Conservation (phyloP, 2,113 vertebrate genomes). For the Sinocyclocheilus maitianheensis region DNA sequence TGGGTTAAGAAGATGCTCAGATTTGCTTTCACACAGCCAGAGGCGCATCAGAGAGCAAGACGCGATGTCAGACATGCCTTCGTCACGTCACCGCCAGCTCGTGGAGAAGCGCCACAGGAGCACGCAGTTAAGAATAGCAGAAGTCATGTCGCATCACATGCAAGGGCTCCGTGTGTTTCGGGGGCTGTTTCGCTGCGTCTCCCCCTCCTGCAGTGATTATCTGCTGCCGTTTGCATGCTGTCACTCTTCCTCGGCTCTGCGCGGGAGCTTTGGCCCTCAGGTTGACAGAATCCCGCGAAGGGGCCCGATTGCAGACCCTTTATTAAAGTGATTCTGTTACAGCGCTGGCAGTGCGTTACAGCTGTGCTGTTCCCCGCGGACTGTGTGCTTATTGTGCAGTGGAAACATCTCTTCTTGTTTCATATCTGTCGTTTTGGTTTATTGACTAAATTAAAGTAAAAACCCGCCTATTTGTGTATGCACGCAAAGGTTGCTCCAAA, state of each 20-base stretch:
- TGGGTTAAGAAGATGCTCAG: conserved; percentile 66
- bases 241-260: conserved; percentile 67
- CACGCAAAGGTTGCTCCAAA: background rate
- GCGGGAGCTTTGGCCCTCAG: conserved; percentile 59
- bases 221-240: conserved; percentile 71
- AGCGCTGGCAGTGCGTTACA: conserved; percentile 19
- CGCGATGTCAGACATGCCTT: conserved; percentile 65
- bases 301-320: conserved; percentile 36
- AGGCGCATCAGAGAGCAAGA: conserved; percentile 44
- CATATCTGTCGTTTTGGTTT: conserved; percentile 43
- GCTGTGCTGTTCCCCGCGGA: conserved; percentile 48
- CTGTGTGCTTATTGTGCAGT: conserved; percentile 47
- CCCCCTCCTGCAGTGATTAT: conserved; percentile 62
- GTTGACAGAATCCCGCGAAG: conserved; percentile 65
- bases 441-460: conserved; percentile 48
- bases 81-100: conserved; percentile 46
- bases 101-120: conserved; percentile 58
- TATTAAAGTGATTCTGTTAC: conserved; percentile 57
- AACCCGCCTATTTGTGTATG: background rate
- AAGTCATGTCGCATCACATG: conserved; percentile 78
- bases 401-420: conserved; percentile 44
- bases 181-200: conserved; percentile 44
- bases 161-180: conserved; percentile 50
- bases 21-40: conserved; percentile 67
- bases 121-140: conserved; percentile 75